Evolutionary conservation across 2,888 invertebrate genomes (phyloP).

Genomic region (Fissipunctia ypsillon): DNA sequence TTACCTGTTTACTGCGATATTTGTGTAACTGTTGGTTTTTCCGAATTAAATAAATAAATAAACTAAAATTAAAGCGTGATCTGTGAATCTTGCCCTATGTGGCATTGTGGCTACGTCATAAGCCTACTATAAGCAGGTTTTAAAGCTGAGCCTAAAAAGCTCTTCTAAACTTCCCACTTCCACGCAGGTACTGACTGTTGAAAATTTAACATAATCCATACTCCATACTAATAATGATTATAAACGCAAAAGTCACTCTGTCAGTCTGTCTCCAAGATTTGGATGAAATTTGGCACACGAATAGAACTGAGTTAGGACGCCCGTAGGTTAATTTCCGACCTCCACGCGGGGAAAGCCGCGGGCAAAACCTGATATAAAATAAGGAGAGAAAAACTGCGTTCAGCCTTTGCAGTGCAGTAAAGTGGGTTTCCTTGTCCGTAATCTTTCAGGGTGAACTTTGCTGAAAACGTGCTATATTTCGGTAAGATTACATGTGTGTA

Average conservation of each 20-base stretch:
- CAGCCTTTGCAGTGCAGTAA: slow-evolving; percentile 34
- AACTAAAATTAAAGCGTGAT: too few relatives aligned
- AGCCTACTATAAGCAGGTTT: neutral
- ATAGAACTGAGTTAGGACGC: too few relatives aligned
- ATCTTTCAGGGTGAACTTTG: slow-evolving; percentile 50
- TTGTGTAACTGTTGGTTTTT: too few relatives aligned
- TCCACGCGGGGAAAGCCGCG: too few relatives aligned
- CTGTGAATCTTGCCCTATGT: neutral
- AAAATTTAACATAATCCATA: neutral
- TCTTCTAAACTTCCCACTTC: neutral
- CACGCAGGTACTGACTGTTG: neutral
- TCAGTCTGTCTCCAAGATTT: neutral
- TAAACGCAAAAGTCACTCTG: neutral
- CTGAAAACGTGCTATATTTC: slow-evolving; percentile 53
- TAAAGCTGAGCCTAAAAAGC: neutral
- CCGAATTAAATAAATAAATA: too few relatives aligned
- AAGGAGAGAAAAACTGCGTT: slow-evolving; percentile 16
- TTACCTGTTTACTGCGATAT: too few relatives aligned
- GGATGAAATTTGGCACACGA: neutral
- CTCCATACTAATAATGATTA: neutral
- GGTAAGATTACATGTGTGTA: slow-evolving; percentile 53
- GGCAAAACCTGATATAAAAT: neutral
- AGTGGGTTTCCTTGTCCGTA: slow-evolving; percentile 66
- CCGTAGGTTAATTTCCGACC: too few relatives aligned
- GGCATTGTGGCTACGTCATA: too few relatives aligned